Evolutionary conservation across 2,113 vertebrate species (phyloP).

Genomic region (Daboia siamensis): DNA sequence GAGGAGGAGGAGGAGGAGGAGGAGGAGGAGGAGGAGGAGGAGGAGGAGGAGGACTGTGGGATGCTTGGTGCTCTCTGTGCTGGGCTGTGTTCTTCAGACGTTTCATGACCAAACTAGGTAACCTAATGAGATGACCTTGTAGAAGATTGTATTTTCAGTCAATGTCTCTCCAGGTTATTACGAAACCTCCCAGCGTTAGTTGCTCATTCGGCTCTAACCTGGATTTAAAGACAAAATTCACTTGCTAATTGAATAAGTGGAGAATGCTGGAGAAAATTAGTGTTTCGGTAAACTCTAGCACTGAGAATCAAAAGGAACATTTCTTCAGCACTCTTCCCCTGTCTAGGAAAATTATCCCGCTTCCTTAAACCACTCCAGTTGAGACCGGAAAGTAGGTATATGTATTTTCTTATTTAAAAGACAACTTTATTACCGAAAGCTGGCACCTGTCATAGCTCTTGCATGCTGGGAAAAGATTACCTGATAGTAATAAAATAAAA

Average conservation of each 20-base stretch:
- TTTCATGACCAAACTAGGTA: too few relatives aligned
- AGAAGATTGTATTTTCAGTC: not conserved
- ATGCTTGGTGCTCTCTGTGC: too few relatives aligned
- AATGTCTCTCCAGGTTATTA: not conserved
- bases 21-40: too few relatives aligned
- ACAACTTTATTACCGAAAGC: slow-evolving; percentile 3
- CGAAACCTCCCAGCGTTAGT: not conserved
- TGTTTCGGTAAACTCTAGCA: not conserved
- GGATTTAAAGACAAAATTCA: not conserved
- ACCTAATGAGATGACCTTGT: too few relatives aligned
- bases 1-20: too few relatives aligned
- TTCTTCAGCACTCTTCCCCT: not conserved
- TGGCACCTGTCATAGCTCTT: not conserved
- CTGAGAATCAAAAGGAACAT: not conserved
- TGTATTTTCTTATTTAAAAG: not conserved
- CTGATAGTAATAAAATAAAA: not conserved
- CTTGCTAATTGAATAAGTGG: not conserved
- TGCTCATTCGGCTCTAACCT: not conserved
- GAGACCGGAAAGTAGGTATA: not conserved
- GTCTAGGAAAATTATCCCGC: not conserved
- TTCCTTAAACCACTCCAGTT: not conserved
- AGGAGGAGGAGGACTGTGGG: too few relatives aligned
- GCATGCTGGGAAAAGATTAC: not conserved
- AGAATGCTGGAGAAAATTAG: not conserved
- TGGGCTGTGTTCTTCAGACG: too few relatives aligned